phyloP scores from a whole-genome alignment of 2,797 vertebrate species.

The Antrozous pallidus region DNA sequence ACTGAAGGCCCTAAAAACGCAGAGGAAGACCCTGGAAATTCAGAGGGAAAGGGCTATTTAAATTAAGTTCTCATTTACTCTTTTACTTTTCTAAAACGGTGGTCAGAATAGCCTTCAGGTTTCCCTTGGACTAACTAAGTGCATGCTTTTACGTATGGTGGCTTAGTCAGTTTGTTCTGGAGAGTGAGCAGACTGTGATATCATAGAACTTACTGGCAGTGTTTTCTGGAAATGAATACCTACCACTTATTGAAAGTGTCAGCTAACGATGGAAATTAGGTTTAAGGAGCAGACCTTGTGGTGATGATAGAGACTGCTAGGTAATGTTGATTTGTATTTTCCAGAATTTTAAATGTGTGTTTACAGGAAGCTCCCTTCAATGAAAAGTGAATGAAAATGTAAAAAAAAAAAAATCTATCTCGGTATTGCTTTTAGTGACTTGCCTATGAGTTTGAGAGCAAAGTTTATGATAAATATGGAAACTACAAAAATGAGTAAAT shows the following conservation, averaged over 20 bases:
- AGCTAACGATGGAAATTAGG: constrained; percentile 68
- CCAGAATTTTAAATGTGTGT: constrained; percentile 54
- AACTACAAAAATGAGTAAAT: constrained; percentile 70
- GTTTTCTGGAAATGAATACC: constrained; percentile 76
- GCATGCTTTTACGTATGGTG: constrained; percentile 45
- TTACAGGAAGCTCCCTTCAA: constrained; percentile 73
- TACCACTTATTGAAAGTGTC: constrained; percentile 66
- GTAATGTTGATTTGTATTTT: constrained; percentile 74
- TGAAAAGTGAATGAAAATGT: constrained; percentile 69
- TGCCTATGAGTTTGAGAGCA: constrained; percentile 54
- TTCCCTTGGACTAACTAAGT: constrained; percentile 28
- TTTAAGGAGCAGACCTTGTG: constrained; percentile 65
- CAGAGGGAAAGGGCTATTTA: background rate
- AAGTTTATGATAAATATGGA: constrained; percentile 68
- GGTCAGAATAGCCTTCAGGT: background rate
- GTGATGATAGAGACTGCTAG: constrained; percentile 48
- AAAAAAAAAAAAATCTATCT: constrained; percentile 57
- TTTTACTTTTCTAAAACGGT: background rate
- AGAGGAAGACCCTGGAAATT: background rate
- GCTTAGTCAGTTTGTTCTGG: constrained; percentile 62
- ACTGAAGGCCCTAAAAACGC: constrained; percentile 1
- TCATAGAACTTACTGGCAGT: constrained; percentile 67
- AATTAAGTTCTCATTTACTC: constrained; percentile 18
- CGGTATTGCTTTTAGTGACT: constrained; percentile 63
- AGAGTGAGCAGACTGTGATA: constrained; percentile 56